Conservation (phyloP, 2,113 vertebrate species). For the Arenaria interpres region DNA sequence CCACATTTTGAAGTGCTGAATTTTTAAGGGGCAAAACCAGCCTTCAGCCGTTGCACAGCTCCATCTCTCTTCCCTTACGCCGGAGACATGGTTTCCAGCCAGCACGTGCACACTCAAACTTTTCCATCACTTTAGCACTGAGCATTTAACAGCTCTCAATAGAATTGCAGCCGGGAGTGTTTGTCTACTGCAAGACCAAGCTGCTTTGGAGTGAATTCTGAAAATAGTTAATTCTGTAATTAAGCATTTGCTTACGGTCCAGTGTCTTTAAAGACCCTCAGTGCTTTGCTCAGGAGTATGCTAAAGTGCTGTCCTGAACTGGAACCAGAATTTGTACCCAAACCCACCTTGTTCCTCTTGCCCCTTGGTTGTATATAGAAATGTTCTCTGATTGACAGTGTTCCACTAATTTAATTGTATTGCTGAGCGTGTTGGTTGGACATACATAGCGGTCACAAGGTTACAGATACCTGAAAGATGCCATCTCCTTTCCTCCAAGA, state of each 20-base stretch:
- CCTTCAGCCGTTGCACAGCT: neutral
- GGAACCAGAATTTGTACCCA: neutral
- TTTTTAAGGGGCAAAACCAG: neutral
- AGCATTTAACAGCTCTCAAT: neutral
- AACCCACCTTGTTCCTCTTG: neutral
- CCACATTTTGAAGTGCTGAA: neutral
- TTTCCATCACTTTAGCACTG: neutral
- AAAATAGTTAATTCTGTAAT: neutral
- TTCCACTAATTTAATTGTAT: constrained; percentile 9
- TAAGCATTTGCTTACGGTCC: neutral
- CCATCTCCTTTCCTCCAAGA: neutral
- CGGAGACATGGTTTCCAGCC: neutral
- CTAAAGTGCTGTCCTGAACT: constrained; percentile 30
- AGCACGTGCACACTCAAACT: neutral
- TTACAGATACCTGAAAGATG: neutral
- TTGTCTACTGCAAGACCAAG: neutral
- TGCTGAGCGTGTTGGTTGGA: constrained; percentile 15
- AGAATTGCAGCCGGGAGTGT: neutral
- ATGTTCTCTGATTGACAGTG: neutral
- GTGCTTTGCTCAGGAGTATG: constrained; percentile 15
- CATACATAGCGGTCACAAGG: neutral
- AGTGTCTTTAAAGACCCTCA: neutral
- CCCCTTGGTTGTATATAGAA: neutral
- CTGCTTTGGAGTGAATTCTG: neutral
- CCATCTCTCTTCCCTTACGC: neutral